Percentiles rank a stretch among this genome's conserved stretches.
phyloP scores from a whole-genome alignment of 2,888 invertebrate species.

The Acleris laterana region DNA sequence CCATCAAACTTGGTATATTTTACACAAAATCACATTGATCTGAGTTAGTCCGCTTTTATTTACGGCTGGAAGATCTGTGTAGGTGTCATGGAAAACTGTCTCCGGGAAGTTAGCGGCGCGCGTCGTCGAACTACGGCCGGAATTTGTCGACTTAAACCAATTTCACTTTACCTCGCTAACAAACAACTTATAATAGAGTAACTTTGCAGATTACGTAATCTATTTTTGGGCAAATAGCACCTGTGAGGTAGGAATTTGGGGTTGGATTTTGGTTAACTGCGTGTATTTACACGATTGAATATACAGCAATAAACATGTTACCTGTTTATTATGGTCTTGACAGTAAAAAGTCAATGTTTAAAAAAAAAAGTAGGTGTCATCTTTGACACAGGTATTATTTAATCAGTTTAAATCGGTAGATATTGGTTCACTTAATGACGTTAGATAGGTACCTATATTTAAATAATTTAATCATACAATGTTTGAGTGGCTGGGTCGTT shows the following conservation, averaged over 20 bases:
- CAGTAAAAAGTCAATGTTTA: too few species aligned
- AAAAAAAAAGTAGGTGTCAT: too few species aligned
- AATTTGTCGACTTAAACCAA: conserved; percentile 72
- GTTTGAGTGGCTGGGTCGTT: conserved; percentile 53
- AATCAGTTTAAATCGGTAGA: too few species aligned
- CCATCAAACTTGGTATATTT: too few species aligned
- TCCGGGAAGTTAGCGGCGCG: conserved; percentile 58
- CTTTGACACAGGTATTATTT: too few species aligned
- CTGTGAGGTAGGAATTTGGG: conserved; percentile 39
- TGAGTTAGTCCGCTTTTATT: conserved; percentile 14
- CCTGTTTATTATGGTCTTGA: too few species aligned
- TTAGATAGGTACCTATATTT: too few species aligned
- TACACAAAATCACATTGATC: neutral
- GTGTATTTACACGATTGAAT: conserved; percentile 18
- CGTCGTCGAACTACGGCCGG: conserved; percentile 66
- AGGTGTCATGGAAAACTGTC: conserved; percentile 56
- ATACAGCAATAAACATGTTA: neutral
- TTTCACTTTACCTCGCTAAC: conserved; percentile 65
- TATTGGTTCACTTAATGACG: too few species aligned
- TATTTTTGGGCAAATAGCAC: conserved; percentile 53
- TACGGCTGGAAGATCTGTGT: conserved; percentile 40
- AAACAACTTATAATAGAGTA: conserved; percentile 78
- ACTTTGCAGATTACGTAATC: conserved; percentile 70
- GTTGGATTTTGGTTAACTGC: conserved; percentile 25
- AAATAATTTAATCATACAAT: conserved; percentile 45